These are phyloP conservation scores for Oreohelix idahoensis DNA, from an alignment of 1,140 invertebrate species.

Conservation along the genomic window DNA sequence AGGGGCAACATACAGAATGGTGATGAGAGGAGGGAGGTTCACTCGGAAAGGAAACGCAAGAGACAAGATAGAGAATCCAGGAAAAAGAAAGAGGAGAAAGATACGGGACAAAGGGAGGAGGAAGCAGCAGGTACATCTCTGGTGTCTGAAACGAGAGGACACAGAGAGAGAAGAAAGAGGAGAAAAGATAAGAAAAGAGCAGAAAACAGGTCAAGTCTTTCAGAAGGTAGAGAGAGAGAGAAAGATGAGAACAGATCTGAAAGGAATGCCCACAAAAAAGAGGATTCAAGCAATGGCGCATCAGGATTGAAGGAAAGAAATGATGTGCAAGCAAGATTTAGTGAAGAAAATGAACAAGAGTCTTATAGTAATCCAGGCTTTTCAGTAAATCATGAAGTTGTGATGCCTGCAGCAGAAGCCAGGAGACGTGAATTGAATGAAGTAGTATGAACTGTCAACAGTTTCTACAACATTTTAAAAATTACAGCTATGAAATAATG, in stretches of 20 bases:
- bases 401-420: neutral
- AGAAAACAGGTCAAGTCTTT: neutral
- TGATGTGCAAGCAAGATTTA: neutral
- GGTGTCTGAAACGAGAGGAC: neutral
- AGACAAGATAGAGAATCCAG: neutral
- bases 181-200: slow-evolving; percentile 23
- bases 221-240: too few species aligned
- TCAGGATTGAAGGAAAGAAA: neutral
- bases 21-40: neutral
- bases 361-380: neutral
- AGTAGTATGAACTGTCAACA: neutral
- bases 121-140: neutral
- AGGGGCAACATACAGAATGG: neutral
- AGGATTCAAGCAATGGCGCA: neutral
- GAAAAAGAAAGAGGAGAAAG: neutral
- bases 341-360: neutral
- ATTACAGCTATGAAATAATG: too few species aligned
- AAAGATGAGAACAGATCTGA: neutral
- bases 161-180: slow-evolving; percentile 23
- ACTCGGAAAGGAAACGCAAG: neutral
- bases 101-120: neutral
- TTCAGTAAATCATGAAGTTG: neutral
- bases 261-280: neutral
- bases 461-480: too few species aligned
- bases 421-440: slow-evolving; percentile 17